Evolutionary conservation across 1,140 invertebrate species (phyloP), one percentile per base, ranked within the genome.

Genomic region (Choristoneura fumiferana): DNA sequence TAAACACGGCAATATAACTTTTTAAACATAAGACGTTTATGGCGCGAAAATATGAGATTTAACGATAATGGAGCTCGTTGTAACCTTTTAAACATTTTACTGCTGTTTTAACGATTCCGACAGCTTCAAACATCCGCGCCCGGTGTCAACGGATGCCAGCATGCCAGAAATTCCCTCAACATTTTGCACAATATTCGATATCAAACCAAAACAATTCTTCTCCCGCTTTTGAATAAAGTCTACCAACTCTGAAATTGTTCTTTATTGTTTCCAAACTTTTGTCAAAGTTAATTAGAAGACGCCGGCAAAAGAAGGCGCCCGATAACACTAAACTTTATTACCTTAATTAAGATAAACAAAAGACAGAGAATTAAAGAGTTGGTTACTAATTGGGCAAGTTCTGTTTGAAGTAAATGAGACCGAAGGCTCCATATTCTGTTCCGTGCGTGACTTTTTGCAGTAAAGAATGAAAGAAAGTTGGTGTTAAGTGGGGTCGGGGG

Each of bases 291-390:
- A 45, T 45, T 45, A 45, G n/a, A 45, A 17, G 40, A 18, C 15
- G 17, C 17, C 18, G 12, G 14, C 15, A 17, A 45, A 45, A 45
- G 40, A 45, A 22, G 39, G 13, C 13, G 15, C 40, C 40, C 8
- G 40, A 45, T 45, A 45, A 22, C 39, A 45, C 15, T 22, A 45
- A 45, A 45, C 40, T 45, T 45, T 45, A 45, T 45, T 45, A 45
- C 40, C 38, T 45, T 45, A 45, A 45, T 45, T 45, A 22, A 45
- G 40, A 45, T 45, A 45, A 45, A 45, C 40, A 45, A 45, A 45
- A 45, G 15, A 22, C 17, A 1, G n/a, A 45, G 15, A 45, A 17
- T 45, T 45, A 17, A 22, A 37, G 40, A 8, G 15, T 29, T 29
- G 22, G 22, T 29, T 29, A 29, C 10, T 45, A 45, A 45, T 45